phyloP scores from a whole-genome alignment of 2,888 invertebrate genomes.

The Pollenia griseotomentosa region DNA sequence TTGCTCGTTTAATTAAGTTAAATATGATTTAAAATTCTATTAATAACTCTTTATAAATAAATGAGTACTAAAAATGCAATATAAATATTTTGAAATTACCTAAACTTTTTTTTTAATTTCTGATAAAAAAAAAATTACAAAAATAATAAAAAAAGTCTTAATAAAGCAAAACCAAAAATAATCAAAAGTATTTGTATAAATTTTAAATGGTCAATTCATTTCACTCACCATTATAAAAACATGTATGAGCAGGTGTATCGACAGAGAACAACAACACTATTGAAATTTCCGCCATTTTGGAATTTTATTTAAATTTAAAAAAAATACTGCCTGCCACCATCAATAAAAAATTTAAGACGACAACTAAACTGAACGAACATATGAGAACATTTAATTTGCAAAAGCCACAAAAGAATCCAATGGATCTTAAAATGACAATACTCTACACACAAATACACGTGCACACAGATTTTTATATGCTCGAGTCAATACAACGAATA shows the following conservation, averaged over 20 bases:
- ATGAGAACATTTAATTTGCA: constrained; percentile 75
- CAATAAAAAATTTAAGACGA: constrained; percentile 22
- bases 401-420: constrained; percentile 79
- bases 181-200: background rate
- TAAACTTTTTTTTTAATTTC: too few relatives aligned
- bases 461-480: background rate
- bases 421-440: constrained; percentile 80
- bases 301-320: constrained; percentile 70
- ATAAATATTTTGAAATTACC: too few relatives aligned
- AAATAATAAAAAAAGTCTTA: too few relatives aligned
- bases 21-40: too few relatives aligned
- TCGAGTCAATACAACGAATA: background rate
- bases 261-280: constrained; percentile 2
- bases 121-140: too few relatives aligned
- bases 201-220: background rate
- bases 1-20: too few relatives aligned
- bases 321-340: background rate
- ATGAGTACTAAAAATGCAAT: too few relatives aligned
- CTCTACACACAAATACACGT: constrained; percentile 41
- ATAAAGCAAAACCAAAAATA: background rate
- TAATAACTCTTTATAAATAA: too few relatives aligned
- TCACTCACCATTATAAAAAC: background rate
- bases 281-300: constrained; percentile 77
- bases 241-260: background rate
- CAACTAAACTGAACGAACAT: constrained; percentile 35